Evolutionary conservation across 1,140 invertebrate genomes (phyloP), one percentile per base, ranked within the genome.

Genomic region (Odontomachus brunneus): DNA sequence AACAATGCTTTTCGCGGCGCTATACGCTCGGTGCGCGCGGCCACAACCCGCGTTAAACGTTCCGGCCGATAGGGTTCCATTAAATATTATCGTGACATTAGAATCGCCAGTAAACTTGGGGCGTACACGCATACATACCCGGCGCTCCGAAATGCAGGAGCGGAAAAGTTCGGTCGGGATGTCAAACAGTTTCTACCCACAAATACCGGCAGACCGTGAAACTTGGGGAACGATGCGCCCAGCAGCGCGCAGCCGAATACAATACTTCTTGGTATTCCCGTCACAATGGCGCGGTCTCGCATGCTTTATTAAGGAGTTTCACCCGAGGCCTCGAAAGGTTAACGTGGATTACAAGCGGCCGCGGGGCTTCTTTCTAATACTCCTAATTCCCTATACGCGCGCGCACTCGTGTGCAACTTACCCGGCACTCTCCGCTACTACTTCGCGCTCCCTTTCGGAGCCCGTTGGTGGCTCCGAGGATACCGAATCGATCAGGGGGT

Each of bases 401-500:
- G 38, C 38, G 38, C 38, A 7, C 38, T 4, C 17, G 22, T 38
- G 24, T 26, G 22, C 65, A 83, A 85, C 67, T 88, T 67, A 19
- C 72, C 62, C 73, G 29, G 3, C 38, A 0, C 71, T 73, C 51
- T 38, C 73, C 59, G 63, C 83, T 74, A 76, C 49, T 33, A 51
- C 67, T 53, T 62, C 11, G 49, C 19, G 62, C 19, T 67, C 57
- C 57, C 38, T 53, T 44, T 44, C 38, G 53, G 67, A 33, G 29
- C 29, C 29, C 29, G 29, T 33, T 33, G 29, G 29, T 33, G 65
- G 81, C 75, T 59, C 38, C 83, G 59, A 76, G 78, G 74, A 82
- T 82, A 67, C 63, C 55, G 71, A 81, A 87, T 87, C 87, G 83
- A 87, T 85, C 72, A 83, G 59, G 67, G 74, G 48, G 66, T 59